Evolutionary conservation across 1,140 invertebrate genomes (phyloP).

Genomic region (Drosophila pandora): DNA sequence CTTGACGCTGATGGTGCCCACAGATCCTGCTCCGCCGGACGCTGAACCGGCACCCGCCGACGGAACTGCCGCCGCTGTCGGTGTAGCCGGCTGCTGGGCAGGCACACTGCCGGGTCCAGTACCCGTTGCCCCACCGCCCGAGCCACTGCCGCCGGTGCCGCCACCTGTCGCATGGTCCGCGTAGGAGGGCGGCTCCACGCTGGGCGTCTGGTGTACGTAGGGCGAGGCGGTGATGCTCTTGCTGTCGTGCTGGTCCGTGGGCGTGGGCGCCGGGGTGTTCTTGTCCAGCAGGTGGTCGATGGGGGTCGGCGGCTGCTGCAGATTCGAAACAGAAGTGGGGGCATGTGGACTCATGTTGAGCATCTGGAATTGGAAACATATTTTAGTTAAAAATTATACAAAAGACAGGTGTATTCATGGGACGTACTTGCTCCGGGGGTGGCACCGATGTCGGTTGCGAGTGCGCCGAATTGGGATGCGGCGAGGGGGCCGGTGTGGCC

Average conservation of each 20-base stretch:
- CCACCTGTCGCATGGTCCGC: constrained; percentile 32
- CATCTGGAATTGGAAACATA: constrained; percentile 33
- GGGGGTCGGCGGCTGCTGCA: constrained; percentile 80
- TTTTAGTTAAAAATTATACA: not conserved
- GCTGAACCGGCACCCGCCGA: constrained; percentile 6
- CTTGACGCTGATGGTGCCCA: constrained; percentile 74
- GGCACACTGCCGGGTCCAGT: constrained; percentile 61
- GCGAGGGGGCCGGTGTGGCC: constrained; percentile 89
- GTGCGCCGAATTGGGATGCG: constrained; percentile 89
- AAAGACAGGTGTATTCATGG: not conserved
- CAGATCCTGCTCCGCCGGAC: constrained; percentile 17
- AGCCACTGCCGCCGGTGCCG: constrained; percentile 1
- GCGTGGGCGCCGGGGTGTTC: constrained; percentile 82
- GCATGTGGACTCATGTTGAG: constrained; percentile 79
- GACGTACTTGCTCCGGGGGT: constrained; percentile 86
- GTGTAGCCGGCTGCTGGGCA: constrained; percentile 61
- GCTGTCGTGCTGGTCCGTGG: constrained; percentile 82
- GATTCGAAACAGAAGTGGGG: constrained; percentile 81
- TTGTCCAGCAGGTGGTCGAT: constrained; percentile 83
- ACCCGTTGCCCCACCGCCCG: constrained; percentile 9
- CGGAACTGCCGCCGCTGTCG: constrained; percentile 23
- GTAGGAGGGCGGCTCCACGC: constrained; percentile 78
- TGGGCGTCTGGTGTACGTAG: constrained; percentile 79
- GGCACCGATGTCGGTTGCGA: constrained; percentile 89
- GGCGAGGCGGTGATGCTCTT: constrained; percentile 83